Conservation (phyloP, 1,140 invertebrate genomes). For the Drepana arcuata region DNA sequence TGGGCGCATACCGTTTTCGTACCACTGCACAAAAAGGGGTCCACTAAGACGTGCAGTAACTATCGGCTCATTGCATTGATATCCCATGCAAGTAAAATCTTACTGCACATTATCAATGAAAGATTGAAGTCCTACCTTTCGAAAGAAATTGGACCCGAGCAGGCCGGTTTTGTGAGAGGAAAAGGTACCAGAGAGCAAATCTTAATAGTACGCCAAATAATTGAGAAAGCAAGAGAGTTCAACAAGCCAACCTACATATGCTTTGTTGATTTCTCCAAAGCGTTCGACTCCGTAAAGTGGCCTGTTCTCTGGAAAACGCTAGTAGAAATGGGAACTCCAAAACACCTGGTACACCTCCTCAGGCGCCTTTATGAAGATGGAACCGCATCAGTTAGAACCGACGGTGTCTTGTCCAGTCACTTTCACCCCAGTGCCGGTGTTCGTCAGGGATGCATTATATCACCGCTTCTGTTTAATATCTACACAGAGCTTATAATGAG, state of each 20-base stretch:
- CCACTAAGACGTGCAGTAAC: conserved; percentile 12
- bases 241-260: conserved; percentile 14
- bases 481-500: conserved; percentile 14
- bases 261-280: conserved; percentile 18
- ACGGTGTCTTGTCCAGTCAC: not conserved
- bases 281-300: conserved; percentile 23
- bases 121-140: conserved; percentile 9
- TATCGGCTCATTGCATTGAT: conserved; percentile 14
- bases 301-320: conserved; percentile 14
- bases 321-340: conserved; percentile 14
- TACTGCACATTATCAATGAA: conserved; percentile 14
- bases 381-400: conserved; percentile 9
- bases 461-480: conserved; percentile 12
- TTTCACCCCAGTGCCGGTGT: conserved; percentile 15
- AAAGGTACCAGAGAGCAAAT: conserved; percentile 7
- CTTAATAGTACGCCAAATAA: conserved; percentile 5
- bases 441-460: conserved; percentile 17
- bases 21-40: conserved; percentile 13
- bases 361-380: conserved; percentile 11
- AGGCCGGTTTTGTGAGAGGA: conserved; percentile 8
- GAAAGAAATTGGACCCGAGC: conserved; percentile 9
- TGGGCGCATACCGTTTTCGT: conserved; percentile 13
- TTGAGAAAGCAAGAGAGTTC: conserved; percentile 7
- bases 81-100: conserved; percentile 16
- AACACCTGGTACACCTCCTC: conserved; percentile 14